Base-by-base conservation (phyloP, 2,113 vertebrate species). In the Eptesicus fuscus region DNA sequence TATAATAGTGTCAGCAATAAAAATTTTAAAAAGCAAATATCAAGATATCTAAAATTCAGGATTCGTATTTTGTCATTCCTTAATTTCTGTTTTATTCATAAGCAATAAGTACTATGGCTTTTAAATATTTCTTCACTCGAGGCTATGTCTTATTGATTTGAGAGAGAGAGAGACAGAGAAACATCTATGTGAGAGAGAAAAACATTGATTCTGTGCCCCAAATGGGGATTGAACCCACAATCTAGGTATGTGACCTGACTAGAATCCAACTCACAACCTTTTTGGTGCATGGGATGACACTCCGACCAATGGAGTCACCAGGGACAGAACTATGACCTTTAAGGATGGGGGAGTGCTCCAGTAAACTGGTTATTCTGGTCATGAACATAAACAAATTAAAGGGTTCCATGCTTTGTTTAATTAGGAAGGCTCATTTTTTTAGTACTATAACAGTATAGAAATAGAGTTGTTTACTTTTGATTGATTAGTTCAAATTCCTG, bases 361-460 rank as follows among this genome's bases (percentile, higher is more conserved):
- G 28, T 63, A 88, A 94, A 95, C 77, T 82, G 53, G 67, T 92
- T 92, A 44, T 94, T 95, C 74, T 92, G 56, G 56, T 90, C 7
- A 42, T 85, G 14, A 92, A 47, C 82, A 47, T 71, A 73, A 92
- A 56, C 61, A 86, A 83, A 87, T 76, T 67, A 78, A 88, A 95
- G 69, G 7, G 6, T 69, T 88, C 35, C 14, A 20, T 69, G 56
- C 80, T 80, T 94, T 77, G n/a, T 44, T 91, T 59, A 80, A 40
- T 70, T 40, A 71, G 78, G 20, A 30, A 11, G 32, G 9, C 20
- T 47, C 22, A 14, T 76, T 96, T 65, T 93, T 37, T 78, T 80
- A 88, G 37, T 42, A n/a, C 40, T 76, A 0, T 90, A 70, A 79
- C 20, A 76, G 9, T 79, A 83, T 88, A 42, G 44, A 80, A 88